A percentile compares a stretch with the other conserved stretches of the same genome.
These are phyloP conservation scores for Plectropomus leopardus DNA, from an alignment of 2,113 vertebrate species.

Conservation along the genomic window DNA sequence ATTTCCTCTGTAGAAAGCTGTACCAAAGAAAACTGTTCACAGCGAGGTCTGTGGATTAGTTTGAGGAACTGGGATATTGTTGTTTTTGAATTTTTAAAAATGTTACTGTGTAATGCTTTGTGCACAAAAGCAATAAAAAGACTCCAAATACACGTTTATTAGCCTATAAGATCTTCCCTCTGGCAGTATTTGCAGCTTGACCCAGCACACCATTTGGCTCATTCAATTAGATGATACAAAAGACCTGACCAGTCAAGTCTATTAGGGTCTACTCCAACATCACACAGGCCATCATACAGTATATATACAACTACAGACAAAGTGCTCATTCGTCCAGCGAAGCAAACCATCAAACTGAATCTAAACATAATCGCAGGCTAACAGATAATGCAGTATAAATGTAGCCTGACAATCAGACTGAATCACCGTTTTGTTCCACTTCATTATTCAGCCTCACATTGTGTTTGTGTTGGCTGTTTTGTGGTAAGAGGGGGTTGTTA, in stretches of 20 bases:
- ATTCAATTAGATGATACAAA: conserved; percentile 32
- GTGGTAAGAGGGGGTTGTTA: not conserved
- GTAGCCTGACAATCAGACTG: conserved; percentile 15
- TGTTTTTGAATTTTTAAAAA: not conserved
- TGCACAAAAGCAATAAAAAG: not conserved
- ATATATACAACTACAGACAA: not conserved
- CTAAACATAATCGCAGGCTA: conserved; percentile 31
- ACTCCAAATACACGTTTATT: not conserved
- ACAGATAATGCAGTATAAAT: conserved; percentile 11
- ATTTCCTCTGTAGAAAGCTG: not conserved
- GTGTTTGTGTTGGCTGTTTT: not conserved
- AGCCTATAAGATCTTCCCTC: not conserved
- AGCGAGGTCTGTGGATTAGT: not conserved
- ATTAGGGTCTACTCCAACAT: conserved; percentile 9
- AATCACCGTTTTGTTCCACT: conserved; percentile 37
- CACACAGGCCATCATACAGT: not conserved
- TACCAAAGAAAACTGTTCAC: not conserved
- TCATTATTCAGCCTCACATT: conserved; percentile 40
- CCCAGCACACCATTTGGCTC: not conserved
- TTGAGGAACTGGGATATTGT: not conserved
- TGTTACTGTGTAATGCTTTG: not conserved
- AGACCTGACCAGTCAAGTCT: not conserved
- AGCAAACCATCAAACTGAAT: conserved; percentile 34
- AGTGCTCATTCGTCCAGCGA: conserved; percentile 31
- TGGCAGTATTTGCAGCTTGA: not conserved